phyloP scores from a whole-genome alignment of 2,797 vertebrate genomes.

The Lutjanus argentimaculatus region DNA sequence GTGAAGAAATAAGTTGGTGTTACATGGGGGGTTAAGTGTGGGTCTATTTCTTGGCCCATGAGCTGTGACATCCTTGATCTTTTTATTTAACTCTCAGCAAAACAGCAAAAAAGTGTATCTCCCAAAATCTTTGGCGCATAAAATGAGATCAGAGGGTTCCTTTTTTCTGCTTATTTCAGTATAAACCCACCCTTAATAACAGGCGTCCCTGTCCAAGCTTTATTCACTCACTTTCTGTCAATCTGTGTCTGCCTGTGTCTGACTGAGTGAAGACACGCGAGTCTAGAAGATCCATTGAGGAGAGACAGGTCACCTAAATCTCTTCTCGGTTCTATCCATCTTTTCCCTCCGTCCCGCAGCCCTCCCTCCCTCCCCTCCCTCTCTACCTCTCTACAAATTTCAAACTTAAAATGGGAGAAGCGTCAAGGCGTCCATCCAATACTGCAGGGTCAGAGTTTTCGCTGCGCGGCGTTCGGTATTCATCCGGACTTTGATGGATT shows the following conservation, averaged over 20 bases:
- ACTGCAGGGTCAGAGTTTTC: constrained; percentile 72
- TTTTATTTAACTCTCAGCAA: not conserved
- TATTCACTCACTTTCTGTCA: constrained; percentile 15
- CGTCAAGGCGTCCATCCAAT: constrained; percentile 59
- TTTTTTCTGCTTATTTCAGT: not conserved
- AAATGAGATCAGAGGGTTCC: not conserved
- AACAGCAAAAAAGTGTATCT: not conserved
- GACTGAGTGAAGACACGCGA: constrained; percentile 37
- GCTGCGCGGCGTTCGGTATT: constrained; percentile 67
- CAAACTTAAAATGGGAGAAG: constrained; percentile 64
- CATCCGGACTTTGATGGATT: constrained; percentile 79
- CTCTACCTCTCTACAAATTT: constrained; percentile 29
- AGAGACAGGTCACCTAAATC: constrained; percentile 52
- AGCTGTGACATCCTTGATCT: not conserved
- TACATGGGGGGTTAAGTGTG: not conserved
- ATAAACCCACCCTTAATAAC: not conserved
- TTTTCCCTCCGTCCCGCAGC: constrained; percentile 19
- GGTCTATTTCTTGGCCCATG: not conserved
- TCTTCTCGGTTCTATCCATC: constrained; percentile 26
- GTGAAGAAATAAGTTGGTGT: not conserved
- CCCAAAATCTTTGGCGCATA: not conserved
- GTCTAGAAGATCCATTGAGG: constrained; percentile 30
- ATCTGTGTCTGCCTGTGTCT: constrained; percentile 18
- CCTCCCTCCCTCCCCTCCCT: not conserved
- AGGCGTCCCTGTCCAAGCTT: not conserved